phyloP scores from a whole-genome alignment of 2,888 invertebrate species.

The Drosophila hawaiiensis region DNA sequence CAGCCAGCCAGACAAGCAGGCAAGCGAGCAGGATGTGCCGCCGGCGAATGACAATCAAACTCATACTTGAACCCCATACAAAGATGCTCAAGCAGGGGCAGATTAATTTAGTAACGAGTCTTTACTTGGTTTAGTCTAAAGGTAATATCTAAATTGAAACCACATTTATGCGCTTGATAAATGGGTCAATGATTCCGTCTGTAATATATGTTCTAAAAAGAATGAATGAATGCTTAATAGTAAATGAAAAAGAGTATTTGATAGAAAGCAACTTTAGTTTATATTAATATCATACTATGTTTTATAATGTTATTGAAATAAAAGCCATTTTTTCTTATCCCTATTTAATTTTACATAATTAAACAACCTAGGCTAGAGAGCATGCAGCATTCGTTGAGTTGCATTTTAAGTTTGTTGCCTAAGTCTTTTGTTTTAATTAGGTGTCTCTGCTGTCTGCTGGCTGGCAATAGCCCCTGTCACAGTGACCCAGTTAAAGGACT shows the following conservation, averaged over 20 bases:
- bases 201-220: neutral
- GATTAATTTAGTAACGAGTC: neutral
- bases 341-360: neutral
- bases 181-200: neutral
- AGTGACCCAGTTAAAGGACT: conserved; percentile 77
- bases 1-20: neutral
- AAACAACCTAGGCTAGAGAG: neutral
- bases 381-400: neutral
- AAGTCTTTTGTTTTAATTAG: conserved; percentile 69
- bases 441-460: conserved; percentile 8
- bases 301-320: neutral
- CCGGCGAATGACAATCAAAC: conserved; percentile 54
- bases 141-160: neutral
- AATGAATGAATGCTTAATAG: neutral
- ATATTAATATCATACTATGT: neutral
- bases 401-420: conserved; percentile 44
- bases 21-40: conserved; percentile 69
- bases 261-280: neutral
- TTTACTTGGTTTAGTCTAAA: neutral
- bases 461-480: conserved; percentile 37
- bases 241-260: neutral
- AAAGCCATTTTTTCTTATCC: neutral
- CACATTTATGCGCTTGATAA: neutral
- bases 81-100: conserved; percentile 13
- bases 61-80: conserved; percentile 14